Evolutionary conservation across 2,113 vertebrate species (phyloP), one percentile per base, ranked within the genome.

Genomic region (Actenoides hombroni): DNA sequence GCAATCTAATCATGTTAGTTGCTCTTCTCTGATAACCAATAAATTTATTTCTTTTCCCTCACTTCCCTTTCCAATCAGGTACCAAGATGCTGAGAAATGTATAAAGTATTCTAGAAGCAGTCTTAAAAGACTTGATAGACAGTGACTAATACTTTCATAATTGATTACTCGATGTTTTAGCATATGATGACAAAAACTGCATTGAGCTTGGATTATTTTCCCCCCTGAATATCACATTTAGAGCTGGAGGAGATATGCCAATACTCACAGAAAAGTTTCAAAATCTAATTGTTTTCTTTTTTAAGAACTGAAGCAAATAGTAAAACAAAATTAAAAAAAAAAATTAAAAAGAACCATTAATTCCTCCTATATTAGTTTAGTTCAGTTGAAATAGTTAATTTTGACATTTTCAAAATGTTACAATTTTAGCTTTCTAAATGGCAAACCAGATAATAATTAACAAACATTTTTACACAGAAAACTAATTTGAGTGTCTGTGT

Each of bases 81-180:
- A 88, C 21, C 11, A 76, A 86, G 28, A 70, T 23, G 6, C 5
- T 74, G 19, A 94, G 57, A 88, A 92, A 80, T 61, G 26, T 6
- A n/a, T 76, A 29, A 79, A 71, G 1, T 83, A 83, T 93, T 93
- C 49, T 44, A 81, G 20, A 73, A 14, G 9, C 37, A 70, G 31
- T 44, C 63, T 65, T 74, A 91, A 71, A 16, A 88, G 79, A 42
- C 20, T n/a, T 83, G 63, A 73, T 57, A 86, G 78, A 90, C 49
- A 83, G 48, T 76, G 70, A 91, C 94, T 89, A 93, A 95, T 93
- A 60, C 4, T 64, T 92, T 69, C 29, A 25, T 57, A 63, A 95
- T 60, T 73, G 54, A 83, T 90, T 85, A 54, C 35, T 77, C 83
- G 26, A 73, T 65, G 21, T 86, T 96, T 82, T 85, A 71, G 33